These are phyloP conservation scores for Parauchenoglanis ngamensis DNA, from an alignment of 2,797 vertebrate species.

Conservation along the genomic window DNA sequence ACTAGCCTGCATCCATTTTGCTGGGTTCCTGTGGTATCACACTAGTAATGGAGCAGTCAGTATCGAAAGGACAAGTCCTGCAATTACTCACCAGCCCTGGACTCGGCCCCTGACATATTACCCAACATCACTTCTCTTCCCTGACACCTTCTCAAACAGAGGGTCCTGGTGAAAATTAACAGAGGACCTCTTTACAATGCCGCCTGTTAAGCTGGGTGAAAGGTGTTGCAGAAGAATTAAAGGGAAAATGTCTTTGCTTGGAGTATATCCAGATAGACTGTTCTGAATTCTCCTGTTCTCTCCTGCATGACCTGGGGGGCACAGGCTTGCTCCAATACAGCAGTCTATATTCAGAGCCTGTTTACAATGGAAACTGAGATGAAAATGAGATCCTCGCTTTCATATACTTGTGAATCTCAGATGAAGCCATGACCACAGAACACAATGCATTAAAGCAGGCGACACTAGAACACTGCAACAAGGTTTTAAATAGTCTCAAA, in stretches of 20 bases:
- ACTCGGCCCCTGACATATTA: slow-evolving; percentile 17
- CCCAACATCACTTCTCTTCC: neutral
- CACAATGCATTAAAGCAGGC: slow-evolving; percentile 1
- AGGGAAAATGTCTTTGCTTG: neutral
- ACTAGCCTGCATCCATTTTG: slow-evolving; percentile 1
- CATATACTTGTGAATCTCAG: slow-evolving; percentile 28
- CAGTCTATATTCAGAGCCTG: slow-evolving; percentile 34
- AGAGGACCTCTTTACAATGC: slow-evolving; percentile 10
- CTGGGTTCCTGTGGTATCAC: neutral
- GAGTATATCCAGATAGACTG: neutral
- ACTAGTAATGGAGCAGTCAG: slow-evolving; percentile 16
- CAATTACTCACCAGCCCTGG: neutral
- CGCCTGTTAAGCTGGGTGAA: slow-evolving; percentile 22
- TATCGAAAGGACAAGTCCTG: neutral
- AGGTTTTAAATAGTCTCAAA: neutral
- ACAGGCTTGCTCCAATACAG: slow-evolving; percentile 31
- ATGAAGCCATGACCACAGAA: slow-evolving; percentile 2
- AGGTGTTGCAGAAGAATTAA: slow-evolving; percentile 32
- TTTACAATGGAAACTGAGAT: slow-evolving; percentile 30
- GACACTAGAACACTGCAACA: neutral
- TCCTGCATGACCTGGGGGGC: neutral
- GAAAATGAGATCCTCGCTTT: slow-evolving; percentile 18
- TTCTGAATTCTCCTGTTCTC: slow-evolving; percentile 30
- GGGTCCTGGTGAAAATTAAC: slow-evolving; percentile 18
- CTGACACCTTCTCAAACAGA: slow-evolving; percentile 10